Conservation (phyloP, 2,113 vertebrate genomes). For the Camelus dromedarius region DNA sequence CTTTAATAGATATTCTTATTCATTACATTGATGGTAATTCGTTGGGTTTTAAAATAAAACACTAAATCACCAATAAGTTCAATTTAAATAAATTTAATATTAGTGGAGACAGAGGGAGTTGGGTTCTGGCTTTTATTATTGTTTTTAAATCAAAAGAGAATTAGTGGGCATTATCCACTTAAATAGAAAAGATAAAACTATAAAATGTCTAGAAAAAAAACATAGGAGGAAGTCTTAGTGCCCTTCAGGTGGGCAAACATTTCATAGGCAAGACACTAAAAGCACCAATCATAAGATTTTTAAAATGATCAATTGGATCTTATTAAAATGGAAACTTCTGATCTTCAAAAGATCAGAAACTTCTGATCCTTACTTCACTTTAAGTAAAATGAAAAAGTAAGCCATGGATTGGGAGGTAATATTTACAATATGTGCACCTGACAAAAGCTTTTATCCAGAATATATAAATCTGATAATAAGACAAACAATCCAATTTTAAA, state of each 20-base stretch:
- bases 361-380: neutral
- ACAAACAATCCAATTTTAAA: slow-evolving; percentile 14
- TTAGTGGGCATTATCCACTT: neutral
- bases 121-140: slow-evolving; percentile 28
- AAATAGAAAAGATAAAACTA: neutral
- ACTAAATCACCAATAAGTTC: neutral
- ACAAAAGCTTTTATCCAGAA: neutral
- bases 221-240: neutral
- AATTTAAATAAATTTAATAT: slow-evolving; percentile 39
- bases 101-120: neutral
- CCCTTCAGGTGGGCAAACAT: neutral
- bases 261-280: neutral
- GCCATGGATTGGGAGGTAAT: neutral
- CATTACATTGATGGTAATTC: neutral
- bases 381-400: slow-evolving; percentile 23
- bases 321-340: slow-evolving; percentile 44
- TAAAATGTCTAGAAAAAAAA: neutral
- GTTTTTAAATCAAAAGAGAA: slow-evolving; percentile 47
- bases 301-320: slow-evolving; percentile 11
- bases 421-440: neutral
- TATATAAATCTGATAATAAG: neutral
- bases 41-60: slow-evolving; percentile 28
- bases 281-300: neutral
- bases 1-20: slow-evolving; percentile 1
- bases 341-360: neutral